Evolutionary conservation across 2,888 invertebrate species (phyloP).

Genomic region (Timema cristinae): DNA sequence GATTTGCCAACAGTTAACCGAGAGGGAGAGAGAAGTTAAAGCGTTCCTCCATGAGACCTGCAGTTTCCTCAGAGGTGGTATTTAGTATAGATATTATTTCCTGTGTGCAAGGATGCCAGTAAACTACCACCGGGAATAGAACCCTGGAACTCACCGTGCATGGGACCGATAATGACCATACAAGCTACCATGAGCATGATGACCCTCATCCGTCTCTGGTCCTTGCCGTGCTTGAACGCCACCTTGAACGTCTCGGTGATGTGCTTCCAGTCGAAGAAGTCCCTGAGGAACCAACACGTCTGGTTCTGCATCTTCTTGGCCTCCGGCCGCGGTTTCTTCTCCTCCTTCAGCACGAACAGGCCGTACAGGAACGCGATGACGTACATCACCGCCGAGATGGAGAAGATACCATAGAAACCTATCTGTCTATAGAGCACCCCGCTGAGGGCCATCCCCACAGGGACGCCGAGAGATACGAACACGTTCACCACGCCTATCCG

Average conservation of each 20-base stretch:
- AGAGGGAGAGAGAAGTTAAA: too few species aligned
- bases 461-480: constrained; percentile 82
- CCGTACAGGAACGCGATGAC: constrained; percentile 72
- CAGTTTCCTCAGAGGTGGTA: too few species aligned
- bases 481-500: constrained; percentile 85
- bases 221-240: constrained; percentile 73
- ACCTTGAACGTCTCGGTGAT: constrained; percentile 74
- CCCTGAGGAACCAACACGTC: constrained; percentile 51
- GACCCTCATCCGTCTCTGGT: constrained; percentile 68
- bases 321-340: constrained; percentile 39
- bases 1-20: too few species aligned
- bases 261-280: constrained; percentile 74
- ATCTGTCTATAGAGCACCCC: constrained; percentile 74
- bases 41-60: too few species aligned
- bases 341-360: constrained; percentile 66
- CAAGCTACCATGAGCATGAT: constrained; percentile 74
- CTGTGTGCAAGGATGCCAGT: too few species aligned
- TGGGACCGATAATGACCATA: constrained; percentile 80
- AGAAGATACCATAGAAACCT: constrained; percentile 78
- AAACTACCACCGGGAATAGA: too few species aligned
- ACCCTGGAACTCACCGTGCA: constrained; percentile 63
- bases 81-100: too few species aligned
- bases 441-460: constrained; percentile 83
- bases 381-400: constrained; percentile 70
- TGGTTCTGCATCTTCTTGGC: constrained; percentile 36